Base-by-base conservation (phyloP, 2,113 vertebrate species). In the Saimiri boliviensis region DNA sequence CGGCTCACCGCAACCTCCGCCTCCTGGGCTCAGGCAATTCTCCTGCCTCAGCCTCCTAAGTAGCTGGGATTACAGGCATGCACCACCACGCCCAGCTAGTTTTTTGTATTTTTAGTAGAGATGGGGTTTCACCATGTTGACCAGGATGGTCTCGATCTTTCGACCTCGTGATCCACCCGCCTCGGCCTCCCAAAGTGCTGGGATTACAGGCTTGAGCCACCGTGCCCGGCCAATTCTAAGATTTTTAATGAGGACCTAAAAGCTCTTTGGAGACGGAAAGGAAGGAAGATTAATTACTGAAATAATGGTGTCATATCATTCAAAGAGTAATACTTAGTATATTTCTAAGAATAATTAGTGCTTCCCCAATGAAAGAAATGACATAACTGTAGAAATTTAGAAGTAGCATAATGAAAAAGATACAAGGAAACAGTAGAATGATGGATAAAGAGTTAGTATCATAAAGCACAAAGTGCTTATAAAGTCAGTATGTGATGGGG, bases 171-270 rank as follows among this genome's bases (percentile, higher is more conserved):
- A n/a, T n/a, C n/a, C n/a, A n/a, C n/a, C n/a, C n/a, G n/a, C n/a
- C n/a, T n/a, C n/a, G n/a, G n/a, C n/a, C n/a, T n/a, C n/a, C n/a
- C n/a, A n/a, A n/a, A n/a, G n/a, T n/a, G n/a, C n/a, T n/a, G n/a
- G n/a, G n/a, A n/a, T n/a, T n/a, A n/a, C n/a, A n/a, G n/a, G n/a
- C n/a, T n/a, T n/a, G n/a, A n/a, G n/a, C n/a, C n/a, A n/a, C n/a
- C n/a, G n/a, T n/a, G n/a, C n/a, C n/a, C n/a, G n/a, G n/a, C n/a
- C n/a, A 83, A 63, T 54, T 35, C 10, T 56, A 79, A 82, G 77
- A n/a, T 56, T 93, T 83, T 93, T 86, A 56, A 76, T 54, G 71
- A 77, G 32, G 45, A 95, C 47, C 91, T 93, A 17, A 73, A 82
- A 90, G 23, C 16, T 21, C 90, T 82, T 79, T 82, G 21, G 73